These are phyloP conservation scores for Orientallactaga sibirica DNA, from an alignment of 2,797 vertebrate species.

Conservation along the genomic window DNA sequence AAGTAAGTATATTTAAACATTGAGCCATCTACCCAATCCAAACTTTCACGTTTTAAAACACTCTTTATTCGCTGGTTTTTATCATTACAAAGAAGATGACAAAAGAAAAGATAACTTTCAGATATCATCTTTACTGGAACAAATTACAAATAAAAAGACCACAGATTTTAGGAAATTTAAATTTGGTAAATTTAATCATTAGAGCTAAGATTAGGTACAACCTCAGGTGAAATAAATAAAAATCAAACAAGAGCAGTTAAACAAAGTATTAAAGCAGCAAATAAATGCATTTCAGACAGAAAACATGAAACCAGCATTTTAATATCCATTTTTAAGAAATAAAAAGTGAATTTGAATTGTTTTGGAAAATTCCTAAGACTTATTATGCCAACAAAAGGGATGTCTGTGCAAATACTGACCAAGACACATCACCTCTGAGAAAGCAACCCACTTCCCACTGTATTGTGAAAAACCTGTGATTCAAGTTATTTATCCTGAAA, in stretches of 20 bases:
- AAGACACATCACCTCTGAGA: not conserved
- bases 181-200: not conserved
- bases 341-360: not conserved
- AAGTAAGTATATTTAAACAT: no score
- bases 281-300: not conserved
- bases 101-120: not conserved
- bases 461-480: not conserved
- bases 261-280: not conserved
- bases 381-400: not conserved
- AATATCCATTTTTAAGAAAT: not conserved
- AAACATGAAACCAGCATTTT: no score
- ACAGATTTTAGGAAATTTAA: not conserved
- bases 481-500: not conserved
- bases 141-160: not conserved
- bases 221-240: not conserved
- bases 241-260: not conserved
- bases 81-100: no score
- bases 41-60: no score
- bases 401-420: not conserved
- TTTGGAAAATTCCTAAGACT: not conserved
- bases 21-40: no score
- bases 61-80: no score
- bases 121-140: not conserved
- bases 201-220: not conserved
- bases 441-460: not conserved